Conservation (phyloP, 2,888 invertebrate species). For the Deilephila porcellus region DNA sequence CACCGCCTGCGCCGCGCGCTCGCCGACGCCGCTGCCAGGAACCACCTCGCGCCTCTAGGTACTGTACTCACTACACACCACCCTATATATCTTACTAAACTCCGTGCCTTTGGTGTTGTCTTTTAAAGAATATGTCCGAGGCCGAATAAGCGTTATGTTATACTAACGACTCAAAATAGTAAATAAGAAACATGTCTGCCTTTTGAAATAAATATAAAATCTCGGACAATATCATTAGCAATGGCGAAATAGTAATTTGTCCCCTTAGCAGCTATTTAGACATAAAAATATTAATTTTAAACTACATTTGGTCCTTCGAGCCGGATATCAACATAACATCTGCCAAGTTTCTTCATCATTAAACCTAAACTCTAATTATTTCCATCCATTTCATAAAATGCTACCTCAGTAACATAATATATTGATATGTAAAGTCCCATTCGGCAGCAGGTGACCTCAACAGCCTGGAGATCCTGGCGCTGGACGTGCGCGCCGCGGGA, state of each 20-base stretch:
- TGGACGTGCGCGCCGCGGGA: constrained; percentile 91
- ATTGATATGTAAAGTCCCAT: neutral
- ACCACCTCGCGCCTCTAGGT: constrained; percentile 51
- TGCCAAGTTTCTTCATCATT: too few relatives aligned
- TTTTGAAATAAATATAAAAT: too few relatives aligned
- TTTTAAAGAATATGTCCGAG: too few relatives aligned
- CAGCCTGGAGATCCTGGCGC: constrained; percentile 88
- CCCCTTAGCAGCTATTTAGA: too few relatives aligned
- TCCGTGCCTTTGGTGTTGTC: neutral
- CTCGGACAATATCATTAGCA: too few relatives aligned
- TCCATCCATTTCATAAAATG: too few relatives aligned
- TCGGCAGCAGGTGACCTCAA: constrained; percentile 78
- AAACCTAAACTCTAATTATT: too few relatives aligned
- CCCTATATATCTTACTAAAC: neutral
- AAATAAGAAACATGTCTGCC: too few relatives aligned
- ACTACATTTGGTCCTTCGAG: constrained; percentile 1
- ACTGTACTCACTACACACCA: neutral
- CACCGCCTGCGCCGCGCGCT: constrained; percentile 90
- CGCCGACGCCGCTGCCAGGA: constrained; percentile 87
- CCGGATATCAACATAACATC: neutral
- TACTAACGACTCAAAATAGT: too few relatives aligned
- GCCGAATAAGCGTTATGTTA: too few relatives aligned
- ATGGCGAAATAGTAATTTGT: too few relatives aligned
- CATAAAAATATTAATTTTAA: too few relatives aligned
- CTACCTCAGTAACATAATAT: neutral